Evolutionary conservation across 2,797 vertebrate genomes (phyloP).

Genomic region (Tangara arthus): DNA sequence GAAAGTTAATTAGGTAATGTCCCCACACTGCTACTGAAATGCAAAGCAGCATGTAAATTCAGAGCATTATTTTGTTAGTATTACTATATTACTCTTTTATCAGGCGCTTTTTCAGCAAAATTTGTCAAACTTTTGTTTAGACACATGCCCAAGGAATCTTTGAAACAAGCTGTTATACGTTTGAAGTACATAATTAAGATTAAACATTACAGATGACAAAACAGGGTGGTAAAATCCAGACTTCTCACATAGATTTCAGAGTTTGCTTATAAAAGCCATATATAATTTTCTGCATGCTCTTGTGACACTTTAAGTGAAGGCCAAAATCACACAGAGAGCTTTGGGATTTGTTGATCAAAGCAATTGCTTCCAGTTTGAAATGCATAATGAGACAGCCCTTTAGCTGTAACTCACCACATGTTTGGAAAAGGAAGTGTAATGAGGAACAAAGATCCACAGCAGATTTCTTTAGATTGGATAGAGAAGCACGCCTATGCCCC

Average conservation of each 20-base stretch:
- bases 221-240: background rate
- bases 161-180: background rate
- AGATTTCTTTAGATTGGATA: background rate
- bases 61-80: background rate
- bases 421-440: background rate
- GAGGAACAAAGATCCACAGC: background rate
- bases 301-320: background rate
- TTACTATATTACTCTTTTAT: background rate
- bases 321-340: background rate
- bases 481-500: accelerated
- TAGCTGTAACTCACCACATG: background rate
- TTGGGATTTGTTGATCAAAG: slow-evolving; percentile 24
- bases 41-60: background rate
- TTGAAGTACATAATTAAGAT: slow-evolving; percentile 23
- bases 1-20: background rate
- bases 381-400: background rate
- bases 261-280: background rate
- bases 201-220: slow-evolving; percentile 16
- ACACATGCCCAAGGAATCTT: background rate
- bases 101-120: background rate
- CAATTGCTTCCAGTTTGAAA: slow-evolving; percentile 16
- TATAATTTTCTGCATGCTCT: background rate
- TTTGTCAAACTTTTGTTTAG: background rate
- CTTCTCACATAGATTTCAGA: background rate
- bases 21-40: background rate